Conservation (phyloP, 2,888 invertebrate genomes). For the Amaurobius ferox region DNA sequence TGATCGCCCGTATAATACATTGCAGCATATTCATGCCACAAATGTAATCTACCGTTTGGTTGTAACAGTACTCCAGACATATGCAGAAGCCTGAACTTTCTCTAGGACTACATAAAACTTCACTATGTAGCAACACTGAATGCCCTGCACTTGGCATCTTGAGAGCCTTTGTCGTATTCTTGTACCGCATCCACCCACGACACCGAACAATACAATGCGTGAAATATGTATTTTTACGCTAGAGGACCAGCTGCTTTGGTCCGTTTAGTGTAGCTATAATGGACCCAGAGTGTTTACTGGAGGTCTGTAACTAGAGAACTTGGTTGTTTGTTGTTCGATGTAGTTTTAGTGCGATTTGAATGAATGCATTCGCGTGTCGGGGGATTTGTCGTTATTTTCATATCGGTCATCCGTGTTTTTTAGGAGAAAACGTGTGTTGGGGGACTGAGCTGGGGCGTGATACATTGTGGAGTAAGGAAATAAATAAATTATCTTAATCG, state of each 20-base stretch:
- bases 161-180: constrained; percentile 5
- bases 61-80: too few species aligned
- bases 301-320: constrained; percentile 34
- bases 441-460: background rate
- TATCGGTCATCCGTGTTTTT: constrained; percentile 22
- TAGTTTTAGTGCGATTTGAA: background rate
- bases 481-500: too few species aligned
- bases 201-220: constrained; percentile 27
- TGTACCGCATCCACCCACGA: constrained; percentile 57
- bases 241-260: constrained; percentile 39
- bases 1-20: too few species aligned
- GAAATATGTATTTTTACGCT: constrained; percentile 68
- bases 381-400: constrained; percentile 3
- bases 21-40: too few species aligned
- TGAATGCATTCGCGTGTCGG: background rate
- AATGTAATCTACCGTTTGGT: too few species aligned
- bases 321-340: constrained; percentile 10
- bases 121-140: too few species aligned
- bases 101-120: too few species aligned
- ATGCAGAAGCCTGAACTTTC: too few species aligned
- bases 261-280: constrained; percentile 54
- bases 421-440: background rate
- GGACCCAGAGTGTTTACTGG: constrained; percentile 54
- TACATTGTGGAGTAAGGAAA: background rate
- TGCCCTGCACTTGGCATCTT: constrained; percentile 19